A percentile compares a stretch with the other conserved stretches of the same genome.
Evolutionary conservation across 2,797 vertebrate species (phyloP).

Genomic region (Catostomus latipinnis): DNA sequence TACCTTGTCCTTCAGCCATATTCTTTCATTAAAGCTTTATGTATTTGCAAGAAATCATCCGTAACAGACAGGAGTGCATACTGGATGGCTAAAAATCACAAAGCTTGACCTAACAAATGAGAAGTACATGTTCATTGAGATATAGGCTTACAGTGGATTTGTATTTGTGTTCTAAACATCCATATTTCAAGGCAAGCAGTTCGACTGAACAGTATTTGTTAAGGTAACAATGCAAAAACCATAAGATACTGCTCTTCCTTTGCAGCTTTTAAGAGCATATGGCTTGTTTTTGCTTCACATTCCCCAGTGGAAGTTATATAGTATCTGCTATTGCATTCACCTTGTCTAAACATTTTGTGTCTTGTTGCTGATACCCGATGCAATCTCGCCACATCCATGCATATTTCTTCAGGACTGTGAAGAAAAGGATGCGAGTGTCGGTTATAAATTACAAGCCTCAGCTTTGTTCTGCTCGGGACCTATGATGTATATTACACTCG

Average conservation of each 20-base stretch:
- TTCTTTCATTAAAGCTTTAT: conserved; percentile 39
- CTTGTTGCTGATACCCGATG: conserved; percentile 46
- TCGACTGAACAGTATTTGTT: conserved; percentile 31
- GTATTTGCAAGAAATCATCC: conserved; percentile 26
- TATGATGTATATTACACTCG: conserved; percentile 56
- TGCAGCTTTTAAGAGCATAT: neutral
- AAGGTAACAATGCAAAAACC: conserved; percentile 54
- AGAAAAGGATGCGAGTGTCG: conserved; percentile 47
- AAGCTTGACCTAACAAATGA: conserved; percentile 36
- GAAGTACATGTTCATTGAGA: conserved; percentile 46
- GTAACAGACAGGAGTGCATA: conserved; percentile 31
- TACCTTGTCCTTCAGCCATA: conserved; percentile 6
- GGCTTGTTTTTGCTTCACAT: conserved; percentile 1
- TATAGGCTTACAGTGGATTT: conserved; percentile 31
- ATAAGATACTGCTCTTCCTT: conserved; percentile 27
- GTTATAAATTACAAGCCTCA: conserved; percentile 54
- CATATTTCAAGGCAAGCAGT: conserved; percentile 34
- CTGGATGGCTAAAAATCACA: conserved; percentile 21
- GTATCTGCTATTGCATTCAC: conserved; percentile 58
- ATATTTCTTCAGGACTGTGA: conserved; percentile 50
- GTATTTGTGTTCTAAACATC: conserved; percentile 16
- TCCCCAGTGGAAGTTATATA: conserved; percentile 22
- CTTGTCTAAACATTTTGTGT: conserved; percentile 60
- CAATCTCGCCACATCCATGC: conserved; percentile 20
- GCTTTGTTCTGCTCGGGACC: conserved; percentile 40